Percentiles rank a stretch among this genome's conserved stretches.
phyloP scores from a whole-genome alignment of 37 sponge, comb jelly and placozoan species.

The Petrosia ficiformis region DNA sequence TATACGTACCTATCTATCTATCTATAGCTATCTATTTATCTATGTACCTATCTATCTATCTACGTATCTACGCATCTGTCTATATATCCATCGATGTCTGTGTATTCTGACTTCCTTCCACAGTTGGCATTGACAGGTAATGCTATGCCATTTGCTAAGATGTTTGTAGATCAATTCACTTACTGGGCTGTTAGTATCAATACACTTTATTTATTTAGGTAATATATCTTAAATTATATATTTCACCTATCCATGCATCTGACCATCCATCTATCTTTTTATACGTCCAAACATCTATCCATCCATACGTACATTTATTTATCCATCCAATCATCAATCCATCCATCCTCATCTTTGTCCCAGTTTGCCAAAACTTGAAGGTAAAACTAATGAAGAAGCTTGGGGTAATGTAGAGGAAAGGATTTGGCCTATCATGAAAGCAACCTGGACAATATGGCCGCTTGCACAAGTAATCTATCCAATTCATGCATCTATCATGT shows the following conservation, averaged over 20 bases:
- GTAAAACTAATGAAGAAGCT: constrained; percentile 15
- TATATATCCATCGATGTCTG: too few species aligned
- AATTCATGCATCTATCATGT: too few species aligned
- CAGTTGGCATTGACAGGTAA: constrained; percentile 30
- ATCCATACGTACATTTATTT: too few species aligned
- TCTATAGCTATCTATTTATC: too few species aligned
- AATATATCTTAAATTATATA: background rate
- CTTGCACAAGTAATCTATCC: constrained; percentile 37
- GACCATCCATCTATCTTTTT: too few species aligned
- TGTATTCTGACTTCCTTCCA: too few species aligned
- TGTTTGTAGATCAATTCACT: constrained; percentile 71
- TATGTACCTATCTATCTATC: too few species aligned
- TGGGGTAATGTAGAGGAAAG: constrained; percentile 34
- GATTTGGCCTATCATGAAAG: constrained; percentile 49
- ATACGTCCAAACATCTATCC: too few species aligned
- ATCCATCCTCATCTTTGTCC: background rate
- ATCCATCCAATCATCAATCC: too few species aligned
- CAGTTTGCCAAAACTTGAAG: constrained; percentile 57
- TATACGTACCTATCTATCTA: background rate
- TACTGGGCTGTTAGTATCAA: constrained; percentile 68
- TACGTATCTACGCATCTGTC: too few species aligned
- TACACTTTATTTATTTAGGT: constrained; percentile 55
- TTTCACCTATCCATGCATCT: too few species aligned
- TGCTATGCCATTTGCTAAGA: constrained; percentile 51
- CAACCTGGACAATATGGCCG: constrained; percentile 71